Base-by-base conservation (phyloP, 2,113 vertebrate genomes). In the Oreocharis arfaki region DNA sequence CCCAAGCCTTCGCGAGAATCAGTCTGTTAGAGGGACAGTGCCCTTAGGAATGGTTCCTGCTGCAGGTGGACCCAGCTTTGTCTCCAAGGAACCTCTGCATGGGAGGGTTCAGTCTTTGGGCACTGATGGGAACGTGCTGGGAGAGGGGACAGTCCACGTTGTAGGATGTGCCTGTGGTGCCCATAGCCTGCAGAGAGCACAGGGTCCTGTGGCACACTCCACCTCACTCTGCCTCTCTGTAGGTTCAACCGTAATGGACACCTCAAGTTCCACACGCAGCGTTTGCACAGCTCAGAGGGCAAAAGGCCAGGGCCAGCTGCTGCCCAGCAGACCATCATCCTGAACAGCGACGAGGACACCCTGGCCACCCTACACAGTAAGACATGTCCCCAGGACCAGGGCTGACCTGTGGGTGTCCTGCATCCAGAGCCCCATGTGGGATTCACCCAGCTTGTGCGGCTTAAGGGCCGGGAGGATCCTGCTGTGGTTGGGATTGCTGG, bases 201-300 rank as follows among this genome's bases (percentile, higher is more conserved):
- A 13, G 12, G 19, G 46, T 24, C 27, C 23, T 11, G 0, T 41
- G 46, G 61, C 33, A 73, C n/a, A 4, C 20, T 44, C 35, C 24
- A 13, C 13, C 24, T 37, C 3, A 0, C 41, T 37, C 27, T 69
- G 6, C 26, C 53, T 39, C 55, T n/a, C 19, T 65, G 0, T 89
- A 99, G 99, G 93, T 99, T 99, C 97, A 99, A 99, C 96, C 98
- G 99, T 35, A 99, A 99, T 0, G 99, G 99, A 20, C 99, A 99
- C 95, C 98, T 99, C 67, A 99, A 99, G 97, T 99, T 99, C 97
- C 99, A 99, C 97, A 99, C 98, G 97, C 99, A 99, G 95, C 98
- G 99, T 73, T 98, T 99, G 82, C 99, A 99, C 95, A 99, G 97
- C 94, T 98, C 98, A 1, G 98, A 99, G 27, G 95, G 97, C 53